Evolutionary conservation across 2,888 invertebrate species (phyloP).

Genomic region (Epinotia brunnichana): DNA sequence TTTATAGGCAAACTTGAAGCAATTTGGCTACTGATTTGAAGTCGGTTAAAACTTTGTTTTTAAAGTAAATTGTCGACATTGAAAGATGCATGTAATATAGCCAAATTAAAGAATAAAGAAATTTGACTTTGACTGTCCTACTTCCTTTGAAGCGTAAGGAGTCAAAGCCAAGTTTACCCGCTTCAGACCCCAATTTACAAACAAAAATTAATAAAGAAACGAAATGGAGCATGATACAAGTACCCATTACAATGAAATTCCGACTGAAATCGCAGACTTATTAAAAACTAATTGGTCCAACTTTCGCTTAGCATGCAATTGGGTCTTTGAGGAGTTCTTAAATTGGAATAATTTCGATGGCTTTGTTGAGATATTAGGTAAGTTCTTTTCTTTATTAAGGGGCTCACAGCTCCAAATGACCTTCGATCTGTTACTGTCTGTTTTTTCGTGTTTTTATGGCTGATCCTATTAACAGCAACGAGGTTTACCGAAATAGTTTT

Average conservation of each 20-base stretch:
- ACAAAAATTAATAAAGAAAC: conserved; percentile 10
- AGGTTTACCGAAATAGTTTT: too few relatives aligned
- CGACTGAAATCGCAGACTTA: not conserved
- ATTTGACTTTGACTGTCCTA: too few relatives aligned
- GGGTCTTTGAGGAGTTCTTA: not conserved
- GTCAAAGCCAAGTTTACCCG: not conserved
- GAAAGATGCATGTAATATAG: too few relatives aligned
- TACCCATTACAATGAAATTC: conserved; percentile 3
- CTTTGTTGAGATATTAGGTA: not conserved
- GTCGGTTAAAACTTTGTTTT: too few relatives aligned
- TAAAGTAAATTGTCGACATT: too few relatives aligned
- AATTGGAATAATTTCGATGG: conserved; percentile 12
- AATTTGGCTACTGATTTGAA: too few relatives aligned
- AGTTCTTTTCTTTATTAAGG: conserved; percentile 10
- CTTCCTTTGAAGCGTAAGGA: not conserved
- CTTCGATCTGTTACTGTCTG: too few relatives aligned
- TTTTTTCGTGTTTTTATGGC: too few relatives aligned
- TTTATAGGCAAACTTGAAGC: too few relatives aligned
- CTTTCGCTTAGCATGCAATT: conserved; percentile 14
- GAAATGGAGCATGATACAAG: not conserved
- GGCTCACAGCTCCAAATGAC: too few relatives aligned
- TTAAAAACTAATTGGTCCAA: conserved; percentile 19
- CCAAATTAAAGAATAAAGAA: too few relatives aligned
- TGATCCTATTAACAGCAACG: too few relatives aligned
- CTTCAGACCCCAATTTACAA: not conserved